Conservation (phyloP, 2,888 invertebrate species). For the Nephrotoma flavescens region DNA sequence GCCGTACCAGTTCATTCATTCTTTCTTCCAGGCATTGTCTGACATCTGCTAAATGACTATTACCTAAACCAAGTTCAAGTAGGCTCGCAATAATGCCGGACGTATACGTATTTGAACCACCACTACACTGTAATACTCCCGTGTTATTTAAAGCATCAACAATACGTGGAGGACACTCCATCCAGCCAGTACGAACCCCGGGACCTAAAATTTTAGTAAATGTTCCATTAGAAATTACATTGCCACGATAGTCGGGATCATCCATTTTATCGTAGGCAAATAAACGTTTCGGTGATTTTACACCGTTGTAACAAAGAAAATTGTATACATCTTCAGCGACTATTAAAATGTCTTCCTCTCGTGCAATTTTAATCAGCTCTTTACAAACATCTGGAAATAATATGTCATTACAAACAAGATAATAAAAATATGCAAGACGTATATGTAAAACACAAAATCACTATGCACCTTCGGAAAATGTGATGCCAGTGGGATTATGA, state of each 20-base stretch:
- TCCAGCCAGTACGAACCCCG: constrained; percentile 48
- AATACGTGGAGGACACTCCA: constrained; percentile 37
- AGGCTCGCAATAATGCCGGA: constrained; percentile 38
- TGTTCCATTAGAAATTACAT: constrained; percentile 46
- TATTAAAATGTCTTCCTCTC: constrained; percentile 33
- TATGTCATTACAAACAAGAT: not conserved
- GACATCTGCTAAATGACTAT: constrained; percentile 31
- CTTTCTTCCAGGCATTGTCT: constrained; percentile 32
- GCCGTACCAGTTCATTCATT: constrained; percentile 29
- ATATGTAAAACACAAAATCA: not conserved
- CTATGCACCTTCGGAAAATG: constrained; percentile 29
- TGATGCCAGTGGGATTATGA: constrained; percentile 44
- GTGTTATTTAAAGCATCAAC: constrained; percentile 30
- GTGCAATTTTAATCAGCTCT: constrained; percentile 32
- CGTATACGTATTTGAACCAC: constrained; percentile 43
- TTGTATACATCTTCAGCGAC: constrained; percentile 51
- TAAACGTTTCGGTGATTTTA: constrained; percentile 35
- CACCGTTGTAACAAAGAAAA: constrained; percentile 35
- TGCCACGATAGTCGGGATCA: constrained; percentile 31
- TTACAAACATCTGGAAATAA: constrained; percentile 25
- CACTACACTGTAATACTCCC: constrained; percentile 39
- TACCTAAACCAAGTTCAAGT: constrained; percentile 35
- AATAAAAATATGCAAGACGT: not conserved
- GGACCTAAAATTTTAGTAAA: constrained; percentile 51
- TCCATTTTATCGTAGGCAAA: constrained; percentile 35